A percentile compares a stretch with the other conserved stretches of the same genome.
Conservation (phyloP, 2,797 vertebrate genomes). For the Glyptemys insculpta region DNA sequence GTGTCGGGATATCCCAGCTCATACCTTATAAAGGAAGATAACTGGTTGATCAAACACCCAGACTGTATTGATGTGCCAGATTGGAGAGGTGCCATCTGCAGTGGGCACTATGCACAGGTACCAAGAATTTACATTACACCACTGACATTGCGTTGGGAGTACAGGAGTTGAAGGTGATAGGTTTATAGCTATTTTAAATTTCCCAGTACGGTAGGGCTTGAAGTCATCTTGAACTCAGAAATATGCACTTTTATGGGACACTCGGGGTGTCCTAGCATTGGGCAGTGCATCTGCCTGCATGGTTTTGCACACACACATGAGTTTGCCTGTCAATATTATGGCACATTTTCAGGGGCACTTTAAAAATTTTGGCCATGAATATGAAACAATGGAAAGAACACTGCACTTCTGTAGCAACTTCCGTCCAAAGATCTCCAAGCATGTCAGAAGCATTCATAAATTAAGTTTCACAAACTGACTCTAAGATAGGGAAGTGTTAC, state of each 20-base stretch:
- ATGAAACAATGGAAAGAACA: background rate
- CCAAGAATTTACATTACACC: background rate
- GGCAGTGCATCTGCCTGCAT: background rate
- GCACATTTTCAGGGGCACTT: background rate
- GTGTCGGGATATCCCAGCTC: slow-evolving; percentile 96
- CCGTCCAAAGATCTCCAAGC: background rate
- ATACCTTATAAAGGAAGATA: slow-evolving; percentile 95
- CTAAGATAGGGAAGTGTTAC: background rate
- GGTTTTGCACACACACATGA: background rate
- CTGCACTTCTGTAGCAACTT: background rate
- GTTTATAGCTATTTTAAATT: background rate
- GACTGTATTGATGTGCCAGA: slow-evolving; percentile 95
- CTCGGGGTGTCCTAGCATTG: background rate
- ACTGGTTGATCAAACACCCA: slow-evolving; percentile 94
- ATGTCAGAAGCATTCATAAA: background rate
- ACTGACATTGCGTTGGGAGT: fast-evolving
- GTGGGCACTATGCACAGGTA: slow-evolving; percentile 94
- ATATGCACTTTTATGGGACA: background rate
- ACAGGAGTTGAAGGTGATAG: background rate
- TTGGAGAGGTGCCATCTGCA: slow-evolving; percentile 97
- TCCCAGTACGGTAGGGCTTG: background rate
- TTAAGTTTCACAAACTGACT: slow-evolving; percentile 45
- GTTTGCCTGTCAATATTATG: background rate
- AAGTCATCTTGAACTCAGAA: background rate
- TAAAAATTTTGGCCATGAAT: background rate